These are phyloP conservation scores for Bolinopsis microptera DNA, from an alignment of 37 sponge, comb jelly and placozoan species.

Conservation along the genomic window DNA sequence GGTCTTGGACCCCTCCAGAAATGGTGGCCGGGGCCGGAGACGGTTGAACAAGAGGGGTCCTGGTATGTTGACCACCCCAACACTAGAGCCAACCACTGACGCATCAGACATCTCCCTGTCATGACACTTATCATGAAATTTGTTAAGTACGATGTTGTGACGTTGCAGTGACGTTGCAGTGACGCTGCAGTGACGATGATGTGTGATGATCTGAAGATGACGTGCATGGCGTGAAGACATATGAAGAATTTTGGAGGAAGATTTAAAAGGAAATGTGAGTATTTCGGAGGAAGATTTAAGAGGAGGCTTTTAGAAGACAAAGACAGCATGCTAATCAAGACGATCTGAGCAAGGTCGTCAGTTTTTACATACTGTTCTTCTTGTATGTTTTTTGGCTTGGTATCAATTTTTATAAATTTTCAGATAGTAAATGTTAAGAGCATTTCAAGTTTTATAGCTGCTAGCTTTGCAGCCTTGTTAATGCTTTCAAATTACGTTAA, in stretches of 20 bases:
- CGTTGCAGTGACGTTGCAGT: neutral
- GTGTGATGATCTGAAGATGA: too few species aligned
- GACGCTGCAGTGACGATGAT: neutral
- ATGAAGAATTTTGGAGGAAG: neutral
- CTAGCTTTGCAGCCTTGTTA: neutral
- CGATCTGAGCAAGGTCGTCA: neutral
- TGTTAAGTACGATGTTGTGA: too few species aligned
- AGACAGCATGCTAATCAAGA: neutral
- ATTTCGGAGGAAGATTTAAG: too few species aligned
- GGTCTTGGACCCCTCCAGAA: neutral
- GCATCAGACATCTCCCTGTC: neutral
- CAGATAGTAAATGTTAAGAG: neutral
- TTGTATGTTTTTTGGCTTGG: neutral
- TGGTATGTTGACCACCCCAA: neutral
- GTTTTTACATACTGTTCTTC: neutral
- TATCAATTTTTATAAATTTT: neutral
- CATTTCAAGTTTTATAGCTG: neutral
- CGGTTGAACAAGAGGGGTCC: neutral
- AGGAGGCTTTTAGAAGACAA: neutral
- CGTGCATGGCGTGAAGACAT: too few species aligned
- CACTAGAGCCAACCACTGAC: neutral
- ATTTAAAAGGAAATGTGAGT: too few species aligned
- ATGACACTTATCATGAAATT: neutral
- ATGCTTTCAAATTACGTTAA: neutral
- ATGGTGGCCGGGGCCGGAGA: neutral